A percentile compares a stretch with the other conserved stretches of the same genome.
These are phyloP conservation scores for Cranoglanis bouderius DNA, from an alignment of 2,113 vertebrate species.

Conservation along the genomic window DNA sequence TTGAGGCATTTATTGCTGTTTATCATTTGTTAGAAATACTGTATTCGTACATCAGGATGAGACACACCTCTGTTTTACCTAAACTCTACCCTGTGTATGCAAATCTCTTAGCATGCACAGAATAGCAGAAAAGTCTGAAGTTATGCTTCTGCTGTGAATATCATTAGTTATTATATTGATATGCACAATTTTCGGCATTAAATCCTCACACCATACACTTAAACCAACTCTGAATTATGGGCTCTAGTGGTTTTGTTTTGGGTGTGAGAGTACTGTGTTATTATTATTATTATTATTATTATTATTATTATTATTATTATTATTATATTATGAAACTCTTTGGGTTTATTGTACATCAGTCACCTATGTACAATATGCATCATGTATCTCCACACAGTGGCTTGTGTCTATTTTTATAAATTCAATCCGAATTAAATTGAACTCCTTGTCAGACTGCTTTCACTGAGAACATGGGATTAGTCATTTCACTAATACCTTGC, in stretches of 20 bases:
- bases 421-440: background rate
- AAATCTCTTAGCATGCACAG: background rate
- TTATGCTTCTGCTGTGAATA: background rate
- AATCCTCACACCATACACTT: background rate
- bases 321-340: background rate
- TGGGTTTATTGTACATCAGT: background rate
- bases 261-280: background rate
- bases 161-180: background rate
- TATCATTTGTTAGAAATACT: background rate
- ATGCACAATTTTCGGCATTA: background rate
- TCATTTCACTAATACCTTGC: conserved; percentile 5
- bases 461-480: conserved; percentile 9
- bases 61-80: background rate
- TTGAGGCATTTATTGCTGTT: background rate
- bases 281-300: no score
- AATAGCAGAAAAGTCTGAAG: background rate
- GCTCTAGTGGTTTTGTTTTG: background rate
- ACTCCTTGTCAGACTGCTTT: background rate
- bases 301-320: background rate
- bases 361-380: background rate
- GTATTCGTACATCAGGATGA: no score
- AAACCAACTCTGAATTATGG: background rate
- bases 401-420: background rate
- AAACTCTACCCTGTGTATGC: background rate
- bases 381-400: background rate